Evolutionary conservation across 2,888 invertebrate species (phyloP).

Genomic region (Euplexia lucipara): DNA sequence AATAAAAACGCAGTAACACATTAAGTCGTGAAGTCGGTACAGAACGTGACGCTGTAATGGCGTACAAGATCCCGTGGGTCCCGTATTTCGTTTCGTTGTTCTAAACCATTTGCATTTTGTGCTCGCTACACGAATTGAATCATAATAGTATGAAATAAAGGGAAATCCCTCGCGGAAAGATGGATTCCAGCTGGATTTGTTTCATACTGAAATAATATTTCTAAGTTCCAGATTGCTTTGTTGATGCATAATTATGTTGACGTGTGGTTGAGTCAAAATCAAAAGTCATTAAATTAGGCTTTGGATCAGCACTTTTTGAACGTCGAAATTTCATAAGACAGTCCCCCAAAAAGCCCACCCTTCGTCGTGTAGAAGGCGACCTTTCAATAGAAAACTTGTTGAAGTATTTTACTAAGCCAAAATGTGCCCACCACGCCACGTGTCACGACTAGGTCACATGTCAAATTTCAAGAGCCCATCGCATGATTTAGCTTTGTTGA

Average conservation of each 20-base stretch:
- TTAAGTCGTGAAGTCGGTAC: slow-evolving; percentile 10
- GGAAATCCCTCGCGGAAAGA: slow-evolving; percentile 51
- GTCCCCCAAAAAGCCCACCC: too few relatives aligned
- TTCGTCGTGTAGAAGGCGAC: too few relatives aligned
- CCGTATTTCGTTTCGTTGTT: slow-evolving; percentile 37
- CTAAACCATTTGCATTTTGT: slow-evolving; percentile 54
- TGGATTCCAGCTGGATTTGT: slow-evolving; percentile 31
- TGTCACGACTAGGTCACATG: too few relatives aligned
- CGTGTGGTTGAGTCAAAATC: not conserved
- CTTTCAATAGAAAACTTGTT: too few relatives aligned
- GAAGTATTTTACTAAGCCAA: too few relatives aligned
- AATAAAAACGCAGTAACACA: too few relatives aligned
- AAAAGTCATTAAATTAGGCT: not conserved
- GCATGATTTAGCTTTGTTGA: too few relatives aligned
- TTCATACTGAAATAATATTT: slow-evolving; percentile 29
- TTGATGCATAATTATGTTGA: slow-evolving; percentile 35
- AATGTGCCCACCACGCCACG: too few relatives aligned
- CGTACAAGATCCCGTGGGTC: slow-evolving; percentile 32
- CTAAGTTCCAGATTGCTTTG: slow-evolving; percentile 15
- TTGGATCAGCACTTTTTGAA: too few relatives aligned
- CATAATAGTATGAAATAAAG: slow-evolving; percentile 49
- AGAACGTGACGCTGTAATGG: slow-evolving; percentile 5
- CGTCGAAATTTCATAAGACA: too few relatives aligned
- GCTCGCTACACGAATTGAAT: slow-evolving; percentile 49
- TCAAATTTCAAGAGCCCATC: too few relatives aligned